These are phyloP conservation scores for Exephanes ischioxanthus DNA, from an alignment of 2,888 invertebrate species.

Conservation along the genomic window DNA sequence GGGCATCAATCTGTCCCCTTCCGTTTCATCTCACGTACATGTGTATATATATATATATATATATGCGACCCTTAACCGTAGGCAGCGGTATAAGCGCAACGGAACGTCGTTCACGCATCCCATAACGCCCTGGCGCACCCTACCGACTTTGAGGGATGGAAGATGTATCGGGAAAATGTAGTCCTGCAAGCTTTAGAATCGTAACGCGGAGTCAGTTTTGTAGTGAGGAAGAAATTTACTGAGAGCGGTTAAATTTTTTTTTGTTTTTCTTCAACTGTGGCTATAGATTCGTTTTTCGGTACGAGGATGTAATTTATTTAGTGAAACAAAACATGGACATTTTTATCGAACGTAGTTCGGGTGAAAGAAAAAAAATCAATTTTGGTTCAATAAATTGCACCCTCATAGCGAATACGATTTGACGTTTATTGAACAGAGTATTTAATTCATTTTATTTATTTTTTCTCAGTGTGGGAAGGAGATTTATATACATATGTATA, in stretches of 20 bases:
- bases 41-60: background rate
- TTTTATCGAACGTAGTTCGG: no score
- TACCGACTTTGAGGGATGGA: background rate
- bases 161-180: background rate
- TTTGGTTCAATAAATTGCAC: no score
- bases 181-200: background rate
- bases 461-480: no score
- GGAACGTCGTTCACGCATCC: slow-evolving; percentile 3
- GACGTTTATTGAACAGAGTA: no score
- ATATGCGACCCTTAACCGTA: slow-evolving; percentile 41
- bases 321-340: no score
- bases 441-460: no score
- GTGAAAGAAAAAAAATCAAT: no score
- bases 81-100: slow-evolving; percentile 15
- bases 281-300: background rate
- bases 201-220: background rate
- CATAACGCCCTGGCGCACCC: slow-evolving; percentile 7
- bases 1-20: slow-evolving; percentile 73
- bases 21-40: slow-evolving; percentile 69
- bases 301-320: background rate
- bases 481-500: no score
- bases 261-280: background rate
- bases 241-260: background rate
- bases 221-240: background rate
- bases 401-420: no score